Percentiles rank a stretch among this genome's conserved stretches.
phyloP scores from a whole-genome alignment of 2,888 invertebrate genomes.

The Polydesmus complanatus region DNA sequence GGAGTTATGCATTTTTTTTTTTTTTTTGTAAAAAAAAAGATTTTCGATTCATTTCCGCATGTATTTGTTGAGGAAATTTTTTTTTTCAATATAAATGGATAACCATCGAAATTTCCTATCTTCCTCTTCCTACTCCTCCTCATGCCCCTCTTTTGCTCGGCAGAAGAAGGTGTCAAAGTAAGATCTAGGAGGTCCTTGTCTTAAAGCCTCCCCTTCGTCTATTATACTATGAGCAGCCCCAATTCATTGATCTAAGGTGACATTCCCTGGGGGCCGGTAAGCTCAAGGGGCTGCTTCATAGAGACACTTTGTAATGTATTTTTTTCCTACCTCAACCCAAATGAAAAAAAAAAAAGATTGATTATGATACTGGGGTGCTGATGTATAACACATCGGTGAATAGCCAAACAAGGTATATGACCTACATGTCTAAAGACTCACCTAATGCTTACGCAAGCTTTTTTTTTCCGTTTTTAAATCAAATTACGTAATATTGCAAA shows the following conservation, averaged over 20 bases:
- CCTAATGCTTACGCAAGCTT: background rate
- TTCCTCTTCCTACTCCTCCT: background rate
- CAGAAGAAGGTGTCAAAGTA: background rate
- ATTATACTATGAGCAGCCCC: too few relatives aligned
- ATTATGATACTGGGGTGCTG: background rate
- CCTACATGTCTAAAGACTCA: background rate
- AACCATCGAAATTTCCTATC: background rate
- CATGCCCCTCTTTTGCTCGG: background rate
- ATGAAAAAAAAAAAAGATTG: background rate
- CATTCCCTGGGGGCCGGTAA: background rate
- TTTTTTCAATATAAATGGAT: background rate
- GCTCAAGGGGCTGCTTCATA: background rate
- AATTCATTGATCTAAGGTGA: background rate
- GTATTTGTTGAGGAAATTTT: background rate
- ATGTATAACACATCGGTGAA: background rate
- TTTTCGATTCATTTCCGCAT: background rate
- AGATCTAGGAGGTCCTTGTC: background rate
- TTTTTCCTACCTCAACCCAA: background rate
- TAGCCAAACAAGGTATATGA: background rate
- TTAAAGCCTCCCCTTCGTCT: background rate
- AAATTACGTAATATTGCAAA: background rate
- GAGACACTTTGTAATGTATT: background rate
- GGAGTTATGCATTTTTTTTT: background rate
- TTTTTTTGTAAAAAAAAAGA: background rate
- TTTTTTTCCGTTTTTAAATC: background rate